Base-by-base conservation (phyloP, 1,140 invertebrate species). In the Pygmarrhopalites habei region DNA sequence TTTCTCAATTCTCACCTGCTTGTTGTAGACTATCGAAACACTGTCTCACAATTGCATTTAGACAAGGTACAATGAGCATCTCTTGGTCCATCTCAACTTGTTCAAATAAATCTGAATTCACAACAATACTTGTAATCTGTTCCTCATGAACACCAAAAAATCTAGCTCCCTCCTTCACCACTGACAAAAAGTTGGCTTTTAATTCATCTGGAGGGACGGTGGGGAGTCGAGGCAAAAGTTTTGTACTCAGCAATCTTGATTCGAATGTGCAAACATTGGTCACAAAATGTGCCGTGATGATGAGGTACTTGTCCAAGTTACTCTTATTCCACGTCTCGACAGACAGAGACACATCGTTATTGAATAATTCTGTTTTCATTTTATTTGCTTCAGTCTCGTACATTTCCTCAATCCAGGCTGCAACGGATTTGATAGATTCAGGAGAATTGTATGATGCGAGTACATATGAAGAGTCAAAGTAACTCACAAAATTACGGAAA, bases 11-110 rank as follows among this genome's bases (percentile, higher is more conserved):
- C n/a, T n/a, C n/a, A n/a, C n/a, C n/a, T n/a, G 12, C 14, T 1
- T 3, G 5, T 12, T 63, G 26, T 5, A 63, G 7, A 28, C 30
- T 30, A 5, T 43, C 44, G 47, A 44, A 63, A 30, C 52, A 43
- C 26, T 46, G 2, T 30, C 23, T 21, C 2, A 63, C 30, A 23
- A 57, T 53, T 21, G 56, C 21, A 57, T 56, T 63, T 2, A 63
- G 21, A 29, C 61, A 63, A 21, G 61, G 61, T 5, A 62, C 12
- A 3, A 39, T 28, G 23, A 44, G 7, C 7, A 47, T 17, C 5
- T 30, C 57, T n/a, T 39, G 15, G 7, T 29, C 25, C 10, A 14
- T 29, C 26, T 25, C 23, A 3, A 26, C 32, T 25, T 39, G 21
- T 17, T 47, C 57, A 12, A 14, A 25, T 21, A 25, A 28, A 5